phyloP scores from a whole-genome alignment of 1,140 invertebrate genomes.

The Mamestra configurata region DNA sequence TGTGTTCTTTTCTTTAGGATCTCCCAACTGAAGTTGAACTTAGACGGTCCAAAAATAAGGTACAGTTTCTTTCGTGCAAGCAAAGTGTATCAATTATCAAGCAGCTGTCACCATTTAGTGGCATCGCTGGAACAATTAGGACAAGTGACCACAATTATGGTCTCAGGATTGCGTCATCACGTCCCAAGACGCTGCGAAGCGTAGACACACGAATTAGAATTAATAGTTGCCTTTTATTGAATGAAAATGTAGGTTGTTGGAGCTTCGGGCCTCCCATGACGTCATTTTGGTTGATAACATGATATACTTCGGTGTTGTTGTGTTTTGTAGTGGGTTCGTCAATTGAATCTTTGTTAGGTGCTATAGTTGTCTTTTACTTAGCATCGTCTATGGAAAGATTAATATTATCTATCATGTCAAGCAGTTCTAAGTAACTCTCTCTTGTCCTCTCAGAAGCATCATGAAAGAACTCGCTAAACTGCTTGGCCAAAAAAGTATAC shows the following conservation, averaged over 20 bases:
- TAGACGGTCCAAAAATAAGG: conserved; percentile 19
- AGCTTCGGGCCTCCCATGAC: conserved; percentile 35
- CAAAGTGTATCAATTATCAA: conserved; percentile 70
- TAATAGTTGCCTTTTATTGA: conserved; percentile 68
- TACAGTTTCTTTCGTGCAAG: conserved; percentile 54
- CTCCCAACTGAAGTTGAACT: background rate
- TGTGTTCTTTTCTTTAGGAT: conserved; percentile 6
- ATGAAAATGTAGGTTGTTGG: conserved; percentile 67
- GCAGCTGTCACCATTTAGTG: conserved; percentile 64
- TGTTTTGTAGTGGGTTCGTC: background rate
- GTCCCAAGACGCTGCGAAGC: conserved; percentile 56
- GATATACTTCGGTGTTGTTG: background rate
- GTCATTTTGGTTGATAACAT: conserved; percentile 21
- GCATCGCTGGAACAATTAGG: conserved; percentile 70
- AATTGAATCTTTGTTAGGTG: background rate
- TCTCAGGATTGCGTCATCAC: conserved; percentile 70
- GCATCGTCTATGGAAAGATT: too few species aligned
- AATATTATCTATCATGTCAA: too few species aligned
- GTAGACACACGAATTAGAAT: conserved; percentile 71
- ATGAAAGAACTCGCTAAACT: too few species aligned
- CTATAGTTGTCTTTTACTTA: background rate
- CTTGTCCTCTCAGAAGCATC: too few species aligned
- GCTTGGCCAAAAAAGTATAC: too few species aligned
- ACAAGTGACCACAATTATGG: conserved; percentile 76
- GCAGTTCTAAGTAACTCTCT: too few species aligned